phyloP scores from a whole-genome alignment of 2,888 invertebrate genomes.

The Melinaea menophilus region DNA sequence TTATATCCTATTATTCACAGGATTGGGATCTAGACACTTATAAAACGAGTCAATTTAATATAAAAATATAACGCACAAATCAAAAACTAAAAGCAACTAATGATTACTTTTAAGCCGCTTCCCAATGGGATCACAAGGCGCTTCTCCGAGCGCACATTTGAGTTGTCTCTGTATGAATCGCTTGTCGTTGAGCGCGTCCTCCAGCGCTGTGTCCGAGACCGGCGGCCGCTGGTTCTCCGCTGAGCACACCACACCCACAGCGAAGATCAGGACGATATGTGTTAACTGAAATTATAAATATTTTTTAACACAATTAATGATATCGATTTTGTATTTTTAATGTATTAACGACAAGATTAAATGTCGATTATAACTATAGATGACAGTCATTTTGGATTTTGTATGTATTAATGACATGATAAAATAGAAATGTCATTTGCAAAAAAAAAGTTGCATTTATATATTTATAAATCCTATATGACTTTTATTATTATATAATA shows the following conservation, averaged over 20 bases:
- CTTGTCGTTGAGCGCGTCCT: constrained; percentile 82
- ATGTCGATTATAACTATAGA: too few relatives aligned
- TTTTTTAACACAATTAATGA: background rate
- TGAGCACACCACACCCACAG: constrained; percentile 43
- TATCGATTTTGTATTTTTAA: constrained; percentile 3
- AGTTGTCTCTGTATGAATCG: constrained; percentile 84
- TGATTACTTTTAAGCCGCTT: constrained; percentile 83
- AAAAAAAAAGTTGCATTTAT: too few relatives aligned
- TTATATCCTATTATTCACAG: too few relatives aligned
- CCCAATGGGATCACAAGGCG: constrained; percentile 85
- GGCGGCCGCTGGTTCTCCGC: constrained; percentile 58
- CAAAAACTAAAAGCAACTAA: too few relatives aligned
- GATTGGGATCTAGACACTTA: too few relatives aligned
- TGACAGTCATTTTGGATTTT: too few relatives aligned
- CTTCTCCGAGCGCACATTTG: constrained; percentile 85
- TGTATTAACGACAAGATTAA: background rate
- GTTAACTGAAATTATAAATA: constrained; percentile 43
- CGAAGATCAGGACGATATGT: constrained; percentile 42
- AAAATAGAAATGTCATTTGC: too few relatives aligned
- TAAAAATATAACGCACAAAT: too few relatives aligned
- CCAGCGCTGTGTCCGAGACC: constrained; percentile 82
- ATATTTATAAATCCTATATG: too few relatives aligned
- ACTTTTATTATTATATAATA: too few relatives aligned
- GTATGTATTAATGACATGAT: too few relatives aligned
- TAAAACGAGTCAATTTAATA: too few relatives aligned